Conservation (phyloP, 2,113 vertebrate genomes). For the Grus americana region DNA sequence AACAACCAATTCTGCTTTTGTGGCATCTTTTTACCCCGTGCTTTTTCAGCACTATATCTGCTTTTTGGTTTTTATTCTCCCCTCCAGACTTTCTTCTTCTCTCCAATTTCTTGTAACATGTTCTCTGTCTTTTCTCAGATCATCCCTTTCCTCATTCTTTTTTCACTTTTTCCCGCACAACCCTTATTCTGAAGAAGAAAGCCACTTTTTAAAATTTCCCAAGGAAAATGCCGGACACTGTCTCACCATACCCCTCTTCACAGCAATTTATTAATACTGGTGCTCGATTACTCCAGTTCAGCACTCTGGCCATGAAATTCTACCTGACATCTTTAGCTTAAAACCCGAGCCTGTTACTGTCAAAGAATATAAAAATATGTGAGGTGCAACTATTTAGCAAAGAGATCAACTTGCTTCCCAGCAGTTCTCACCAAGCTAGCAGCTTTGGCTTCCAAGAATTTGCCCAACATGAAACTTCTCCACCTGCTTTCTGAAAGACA, state of each 20-base stretch:
- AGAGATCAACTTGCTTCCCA: not conserved
- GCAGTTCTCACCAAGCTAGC: not conserved
- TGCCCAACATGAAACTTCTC: not conserved
- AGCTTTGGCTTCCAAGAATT: not conserved
- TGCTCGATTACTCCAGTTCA: not conserved
- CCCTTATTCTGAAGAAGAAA: not conserved
- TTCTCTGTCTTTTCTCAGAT: not conserved
- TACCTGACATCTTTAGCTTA: not conserved
- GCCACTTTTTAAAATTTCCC: not conserved
- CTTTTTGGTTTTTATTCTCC: not conserved
- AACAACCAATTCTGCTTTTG: not conserved
- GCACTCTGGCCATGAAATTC: not conserved
- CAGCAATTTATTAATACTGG: not conserved
- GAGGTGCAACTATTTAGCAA: rapidly evolving
- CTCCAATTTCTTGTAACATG: not conserved
- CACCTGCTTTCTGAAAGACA: not conserved
- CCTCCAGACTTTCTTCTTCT: not conserved
- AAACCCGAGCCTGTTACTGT: not conserved
- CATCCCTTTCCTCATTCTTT: not conserved
- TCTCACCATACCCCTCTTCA: not conserved
- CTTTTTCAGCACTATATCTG: not conserved
- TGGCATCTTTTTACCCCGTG: not conserved
- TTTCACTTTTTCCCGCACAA: not conserved
- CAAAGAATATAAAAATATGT: rapidly evolving
- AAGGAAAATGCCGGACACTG: not conserved